A percentile compares a stretch with the other conserved stretches of the same genome.
Evolutionary conservation across 2,113 vertebrate species (phyloP).

Genomic region (Chaetorhynchus papuensis): DNA sequence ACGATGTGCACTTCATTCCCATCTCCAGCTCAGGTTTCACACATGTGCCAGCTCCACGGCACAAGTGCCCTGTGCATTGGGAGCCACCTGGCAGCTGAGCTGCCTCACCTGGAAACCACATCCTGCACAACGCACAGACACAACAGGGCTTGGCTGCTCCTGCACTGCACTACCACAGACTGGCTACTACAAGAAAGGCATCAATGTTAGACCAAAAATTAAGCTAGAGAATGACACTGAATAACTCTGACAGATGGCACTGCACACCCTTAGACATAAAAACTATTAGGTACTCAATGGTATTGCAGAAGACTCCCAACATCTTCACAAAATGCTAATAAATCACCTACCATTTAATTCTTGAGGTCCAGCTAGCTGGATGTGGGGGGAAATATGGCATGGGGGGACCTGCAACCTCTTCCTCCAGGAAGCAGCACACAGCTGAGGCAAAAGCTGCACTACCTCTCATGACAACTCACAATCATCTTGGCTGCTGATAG

Average conservation of each 20-base stretch:
- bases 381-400: rapidly evolving
- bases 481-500: neutral
- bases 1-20: neutral
- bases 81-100: neutral
- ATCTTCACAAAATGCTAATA: neutral
- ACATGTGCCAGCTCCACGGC: neutral
- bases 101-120: neutral
- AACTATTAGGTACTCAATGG: neutral
- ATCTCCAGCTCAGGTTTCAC: neutral
- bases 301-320: neutral
- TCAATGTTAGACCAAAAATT: neutral
- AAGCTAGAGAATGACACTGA: neutral
- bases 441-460: neutral
- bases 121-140: rapidly evolving
- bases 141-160: neutral
- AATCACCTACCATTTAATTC: neutral
- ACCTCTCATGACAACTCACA: neutral
- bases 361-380: neutral
- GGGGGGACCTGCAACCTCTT: neutral
- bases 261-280: neutral
- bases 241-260: neutral
- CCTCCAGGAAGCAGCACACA: neutral
- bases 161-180: neutral
- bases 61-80: rapidly evolving
- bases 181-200: neutral